Evolutionary conservation across 2,797 vertebrate genomes (phyloP).

Genomic region (Cheracebus regulus): DNA sequence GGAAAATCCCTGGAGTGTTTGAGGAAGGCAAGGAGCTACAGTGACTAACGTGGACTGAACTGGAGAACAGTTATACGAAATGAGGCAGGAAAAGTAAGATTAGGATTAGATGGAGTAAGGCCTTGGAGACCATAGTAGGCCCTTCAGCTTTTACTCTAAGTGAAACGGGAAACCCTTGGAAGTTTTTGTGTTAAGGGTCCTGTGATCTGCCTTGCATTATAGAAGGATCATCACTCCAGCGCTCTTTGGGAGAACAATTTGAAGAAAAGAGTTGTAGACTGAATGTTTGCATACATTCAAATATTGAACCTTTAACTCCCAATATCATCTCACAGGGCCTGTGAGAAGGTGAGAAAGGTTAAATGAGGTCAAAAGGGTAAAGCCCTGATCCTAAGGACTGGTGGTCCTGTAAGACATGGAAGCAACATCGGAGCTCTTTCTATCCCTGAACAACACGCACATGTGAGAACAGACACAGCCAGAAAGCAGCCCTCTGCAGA

Average conservation of each 20-base stretch:
- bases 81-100: neutral
- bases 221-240: neutral
- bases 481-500: neutral
- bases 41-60: neutral
- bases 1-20: neutral
- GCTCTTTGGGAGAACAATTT: neutral
- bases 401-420: neutral
- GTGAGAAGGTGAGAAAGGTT: neutral
- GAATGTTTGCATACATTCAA: neutral
- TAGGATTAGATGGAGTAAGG: neutral
- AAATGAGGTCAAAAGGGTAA: neutral
- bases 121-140: too few species aligned
- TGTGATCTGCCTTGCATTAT: neutral
- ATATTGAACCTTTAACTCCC: neutral
- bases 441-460: too few species aligned
- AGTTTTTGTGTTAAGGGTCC: neutral
- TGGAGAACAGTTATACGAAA: neutral
- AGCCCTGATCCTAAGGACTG: neutral
- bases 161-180: neutral
- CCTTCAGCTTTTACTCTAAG: neutral
- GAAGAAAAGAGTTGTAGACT: neutral
- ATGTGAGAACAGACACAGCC: neutral
- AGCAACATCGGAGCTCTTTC: neutral
- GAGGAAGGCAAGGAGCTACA: neutral
- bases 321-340: neutral